These are phyloP conservation scores for Neomonachus schauinslandi DNA, from an alignment of 2,113 vertebrate genomes.

Conservation along the genomic window DNA sequence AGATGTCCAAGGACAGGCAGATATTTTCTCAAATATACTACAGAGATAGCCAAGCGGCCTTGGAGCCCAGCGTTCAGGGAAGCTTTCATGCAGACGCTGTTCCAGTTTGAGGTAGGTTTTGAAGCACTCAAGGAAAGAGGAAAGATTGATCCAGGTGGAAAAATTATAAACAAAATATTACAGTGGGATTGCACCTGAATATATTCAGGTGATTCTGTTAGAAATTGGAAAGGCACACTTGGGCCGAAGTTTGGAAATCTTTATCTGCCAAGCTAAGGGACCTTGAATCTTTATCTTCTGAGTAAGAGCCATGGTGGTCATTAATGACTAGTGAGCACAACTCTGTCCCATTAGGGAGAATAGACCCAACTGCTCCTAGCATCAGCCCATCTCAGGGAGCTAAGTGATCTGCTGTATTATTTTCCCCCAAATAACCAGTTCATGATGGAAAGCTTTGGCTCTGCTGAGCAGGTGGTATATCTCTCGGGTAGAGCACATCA, in stretches of 20 bases:
- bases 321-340: neutral
- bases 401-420: neutral
- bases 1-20: neutral
- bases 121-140: neutral
- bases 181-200: neutral
- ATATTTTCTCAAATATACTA: neutral
- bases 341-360: neutral
- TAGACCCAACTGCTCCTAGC: neutral
- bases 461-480: neutral
- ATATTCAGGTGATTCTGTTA: neutral
- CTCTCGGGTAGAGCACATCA: neutral
- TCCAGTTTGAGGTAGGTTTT: neutral
- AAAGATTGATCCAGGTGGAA: neutral
- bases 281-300: neutral
- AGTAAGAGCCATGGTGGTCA: neutral
- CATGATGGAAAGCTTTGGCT: neutral
- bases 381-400: neutral
- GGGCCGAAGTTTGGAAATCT: neutral
- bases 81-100: neutral
- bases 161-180: constrained; percentile 35
- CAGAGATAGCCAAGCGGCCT: neutral
- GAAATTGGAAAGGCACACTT: neutral
- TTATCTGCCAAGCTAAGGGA: neutral
- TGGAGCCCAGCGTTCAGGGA: neutral
- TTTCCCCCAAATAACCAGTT: neutral